A percentile compares a stretch with the other conserved stretches of the same genome.
Evolutionary conservation across 1,140 invertebrate genomes (phyloP).

Genomic region (Phenacoccus solenopsis): DNA sequence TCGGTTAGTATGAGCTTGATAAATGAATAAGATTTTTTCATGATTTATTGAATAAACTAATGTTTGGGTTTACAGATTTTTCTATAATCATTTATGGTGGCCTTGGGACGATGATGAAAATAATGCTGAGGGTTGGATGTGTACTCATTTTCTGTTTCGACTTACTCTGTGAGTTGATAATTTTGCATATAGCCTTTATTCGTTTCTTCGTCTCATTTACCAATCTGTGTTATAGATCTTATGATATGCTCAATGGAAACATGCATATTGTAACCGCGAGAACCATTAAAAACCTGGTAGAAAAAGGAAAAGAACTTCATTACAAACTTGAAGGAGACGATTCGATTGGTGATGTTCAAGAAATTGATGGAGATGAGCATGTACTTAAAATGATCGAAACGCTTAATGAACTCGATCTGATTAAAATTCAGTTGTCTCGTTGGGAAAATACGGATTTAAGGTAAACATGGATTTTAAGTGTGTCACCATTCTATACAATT

Average conservation of each 20-base stretch:
- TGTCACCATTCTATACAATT: too few relatives aligned
- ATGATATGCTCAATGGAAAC: background rate
- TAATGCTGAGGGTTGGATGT: background rate
- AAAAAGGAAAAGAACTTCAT: background rate
- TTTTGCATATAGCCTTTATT: background rate
- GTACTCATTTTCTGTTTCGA: background rate
- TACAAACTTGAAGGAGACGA: background rate
- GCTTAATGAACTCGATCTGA: background rate
- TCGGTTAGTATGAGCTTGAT: background rate
- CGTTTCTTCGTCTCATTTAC: background rate
- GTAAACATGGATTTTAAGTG: background rate
- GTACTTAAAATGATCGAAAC: background rate
- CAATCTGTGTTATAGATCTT: background rate
- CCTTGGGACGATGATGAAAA: background rate
- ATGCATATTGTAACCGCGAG: background rate
- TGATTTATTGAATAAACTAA: background rate
- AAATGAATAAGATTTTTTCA: too few relatives aligned
- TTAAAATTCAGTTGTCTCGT: background rate
- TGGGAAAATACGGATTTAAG: background rate
- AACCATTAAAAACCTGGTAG: background rate
- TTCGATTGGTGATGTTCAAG: background rate
- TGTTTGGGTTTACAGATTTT: background rate
- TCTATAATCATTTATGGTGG: slow-evolving; percentile 3
- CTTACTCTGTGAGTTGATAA: background rate
- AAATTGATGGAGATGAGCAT: background rate